Conservation (phyloP, 2,888 invertebrate species). For the Athalia circularis region DNA sequence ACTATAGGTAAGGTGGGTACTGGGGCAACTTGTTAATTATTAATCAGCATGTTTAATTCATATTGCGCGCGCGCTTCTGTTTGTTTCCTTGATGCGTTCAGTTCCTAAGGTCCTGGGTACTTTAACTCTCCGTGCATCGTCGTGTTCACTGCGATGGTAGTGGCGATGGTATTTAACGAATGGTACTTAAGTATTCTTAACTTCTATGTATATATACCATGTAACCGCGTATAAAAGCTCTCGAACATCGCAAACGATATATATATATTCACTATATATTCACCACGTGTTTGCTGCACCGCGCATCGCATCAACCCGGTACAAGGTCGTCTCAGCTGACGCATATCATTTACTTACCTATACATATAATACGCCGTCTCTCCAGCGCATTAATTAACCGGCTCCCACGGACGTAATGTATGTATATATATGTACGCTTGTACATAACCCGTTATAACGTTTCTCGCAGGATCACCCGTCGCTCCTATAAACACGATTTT, state of each 20-base stretch:
- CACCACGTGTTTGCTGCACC: constrained; percentile 54
- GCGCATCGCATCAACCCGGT: constrained; percentile 46
- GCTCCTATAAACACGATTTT: neutral
- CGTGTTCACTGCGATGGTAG: no score
- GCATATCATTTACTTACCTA: constrained; percentile 46
- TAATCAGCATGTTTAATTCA: constrained; percentile 74
- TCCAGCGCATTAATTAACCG: constrained; percentile 44
- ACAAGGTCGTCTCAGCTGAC: constrained; percentile 62
- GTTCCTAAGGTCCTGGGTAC: constrained; percentile 64
- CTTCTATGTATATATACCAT: constrained; percentile 36
- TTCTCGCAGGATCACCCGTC: constrained; percentile 16
- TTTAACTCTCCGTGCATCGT: constrained; percentile 49
- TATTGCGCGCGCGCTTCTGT: constrained; percentile 71
- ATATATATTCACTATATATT: constrained; percentile 57
- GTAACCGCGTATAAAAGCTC: constrained; percentile 36
- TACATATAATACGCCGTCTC: constrained; percentile 7
- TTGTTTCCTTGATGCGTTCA: constrained; percentile 72
- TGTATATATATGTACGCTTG: neutral
- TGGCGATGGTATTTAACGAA: constrained; percentile 26
- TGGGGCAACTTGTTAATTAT: constrained; percentile 72
- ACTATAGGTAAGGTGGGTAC: constrained; percentile 41
- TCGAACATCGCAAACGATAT: constrained; percentile 31
- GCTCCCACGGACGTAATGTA: constrained; percentile 30
- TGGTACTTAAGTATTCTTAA: constrained; percentile 48
- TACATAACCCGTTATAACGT: constrained; percentile 17